Base-by-base conservation (phyloP, 2,797 vertebrate species). In the Centropyge bicolor region DNA sequence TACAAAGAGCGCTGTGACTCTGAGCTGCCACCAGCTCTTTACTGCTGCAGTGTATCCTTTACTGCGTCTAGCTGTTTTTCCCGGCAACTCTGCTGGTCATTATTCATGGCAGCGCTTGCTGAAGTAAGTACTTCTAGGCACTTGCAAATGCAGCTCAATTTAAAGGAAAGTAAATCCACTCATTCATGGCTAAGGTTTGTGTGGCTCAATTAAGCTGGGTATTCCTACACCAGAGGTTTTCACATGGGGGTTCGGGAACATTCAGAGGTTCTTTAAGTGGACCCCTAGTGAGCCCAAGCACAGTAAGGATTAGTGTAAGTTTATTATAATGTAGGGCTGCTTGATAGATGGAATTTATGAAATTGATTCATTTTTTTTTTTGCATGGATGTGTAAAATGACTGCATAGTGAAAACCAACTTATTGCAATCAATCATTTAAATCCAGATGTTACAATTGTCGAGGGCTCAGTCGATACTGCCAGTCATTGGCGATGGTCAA, bases 1-100 rank as follows among this genome's bases (percentile, higher is more conserved):
- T 6, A 85, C 83, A 87, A 87, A 87, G 80, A 82, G 64, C 59
- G 27, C 82, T 74, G 70, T 79, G 71, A 88, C 78, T 86, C 46
- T 31, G 61, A 74, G 81, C 55, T 4, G 6, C 63, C 66, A 73
- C 36, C 75, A 55, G 45, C 61, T 64, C 79, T 88, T 81, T 76
- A 70, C 72, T 40, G 57, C 72, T 19, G 51, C 51, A 20, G 38
- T 45, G 70, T 49, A 19, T 59, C 52, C 68, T 82, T 64, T 61
- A 70, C 54, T 62, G 57, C 59, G 51, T 80, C 59, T 46, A 8
- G 40, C 78, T 59, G 38, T 43, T 78, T 43, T 49, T 6, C 67
- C 31, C 70, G 6, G 48, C 9, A 17, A 72, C 52, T 43, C 68
- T 46, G 17, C 75, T 46, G 65, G 41, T 78, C 83, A 64, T 87